Evolutionary conservation across 2,113 vertebrate genomes (phyloP).

Genomic region (Sigmodon hispidus): DNA sequence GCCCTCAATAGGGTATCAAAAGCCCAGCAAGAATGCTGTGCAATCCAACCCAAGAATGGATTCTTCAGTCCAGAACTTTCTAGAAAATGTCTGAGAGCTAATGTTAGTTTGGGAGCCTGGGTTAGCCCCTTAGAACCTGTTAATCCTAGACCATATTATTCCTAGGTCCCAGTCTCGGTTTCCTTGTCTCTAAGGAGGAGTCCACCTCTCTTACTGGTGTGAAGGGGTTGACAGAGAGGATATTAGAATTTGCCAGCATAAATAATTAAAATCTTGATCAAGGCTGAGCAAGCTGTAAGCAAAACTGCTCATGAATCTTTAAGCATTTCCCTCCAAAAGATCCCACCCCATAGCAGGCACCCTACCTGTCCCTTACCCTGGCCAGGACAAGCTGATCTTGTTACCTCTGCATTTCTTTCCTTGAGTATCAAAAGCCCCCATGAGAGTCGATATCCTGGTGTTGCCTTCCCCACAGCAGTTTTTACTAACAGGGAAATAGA

Average conservation of each 20-base stretch:
- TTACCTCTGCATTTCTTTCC: neutral
- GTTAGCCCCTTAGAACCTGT: neutral
- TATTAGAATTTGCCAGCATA: neutral
- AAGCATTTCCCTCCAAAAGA: neutral
- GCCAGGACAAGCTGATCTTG: neutral
- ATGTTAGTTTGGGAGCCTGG: neutral
- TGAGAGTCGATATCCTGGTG: neutral
- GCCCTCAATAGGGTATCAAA: neutral
- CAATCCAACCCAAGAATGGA: neutral
- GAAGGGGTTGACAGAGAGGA: neutral
- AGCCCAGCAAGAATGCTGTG: neutral
- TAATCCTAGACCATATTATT: neutral
- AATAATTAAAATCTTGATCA: neutral
- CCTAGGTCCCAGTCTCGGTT: neutral
- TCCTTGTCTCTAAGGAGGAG: neutral
- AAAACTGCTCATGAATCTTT: neutral
- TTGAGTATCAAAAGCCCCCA: neutral
- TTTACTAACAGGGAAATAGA: conserved; percentile 25
- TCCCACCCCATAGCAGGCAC: neutral
- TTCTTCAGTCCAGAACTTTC: neutral
- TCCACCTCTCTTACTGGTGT: too few species aligned
- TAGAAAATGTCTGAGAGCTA: neutral
- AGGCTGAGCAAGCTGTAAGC: neutral
- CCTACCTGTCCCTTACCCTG: neutral
- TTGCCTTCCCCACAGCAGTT: neutral